Evolutionary conservation across 2,113 vertebrate genomes (phyloP), one percentile per base, ranked within the genome.

Genomic region (Nymphicus hollandicus): DNA sequence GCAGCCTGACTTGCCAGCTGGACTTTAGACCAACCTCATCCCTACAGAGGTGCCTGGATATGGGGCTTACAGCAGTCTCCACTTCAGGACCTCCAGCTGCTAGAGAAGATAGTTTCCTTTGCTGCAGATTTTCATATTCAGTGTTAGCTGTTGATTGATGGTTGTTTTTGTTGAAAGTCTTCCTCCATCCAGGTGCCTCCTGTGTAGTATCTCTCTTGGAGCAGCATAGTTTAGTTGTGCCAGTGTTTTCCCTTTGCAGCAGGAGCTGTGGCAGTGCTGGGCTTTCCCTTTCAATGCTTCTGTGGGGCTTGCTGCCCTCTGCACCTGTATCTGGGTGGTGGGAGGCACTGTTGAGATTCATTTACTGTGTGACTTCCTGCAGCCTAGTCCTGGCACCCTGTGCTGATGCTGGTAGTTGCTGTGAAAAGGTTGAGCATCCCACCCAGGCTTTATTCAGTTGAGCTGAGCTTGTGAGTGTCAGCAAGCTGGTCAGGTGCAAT

Each of bases 121-220:
- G 5, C 2, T 37, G 1, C 4, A 39, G 52, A 3, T n/a, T 41
- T 68, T 76, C 50, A 4, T 9, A 13, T 4, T 2, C 15, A 8
- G 2, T 10, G 2, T 18, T 43, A 53, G 4, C 5, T 33, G 9
- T 6, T 79, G 3, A 4, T 13, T 10, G 7, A 3, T 52, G 35
- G 3, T 13, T 49, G 13, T 7, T 70, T 16, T 37, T 71, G 43
- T 6, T 44, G 56, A 46, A 10, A 20, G 5, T 37, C 13, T 70
- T 5, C 27, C 0, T 5, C 39, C 0, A 5, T 2, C 5, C 3
- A 10, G 8, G 22, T 27, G 13, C 29, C 3, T 80, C 35, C 43
- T 64, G 17, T 13, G 19, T 13, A 9, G 2, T 1, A 7, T 5
- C 9, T 58, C 76, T 20, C 31, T 41, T 39, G 5, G 7, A n/a